Evolutionary conservation across 1,140 invertebrate species (phyloP), one percentile per base, ranked within the genome.

Genomic region (Aphis gossypii): DNA sequence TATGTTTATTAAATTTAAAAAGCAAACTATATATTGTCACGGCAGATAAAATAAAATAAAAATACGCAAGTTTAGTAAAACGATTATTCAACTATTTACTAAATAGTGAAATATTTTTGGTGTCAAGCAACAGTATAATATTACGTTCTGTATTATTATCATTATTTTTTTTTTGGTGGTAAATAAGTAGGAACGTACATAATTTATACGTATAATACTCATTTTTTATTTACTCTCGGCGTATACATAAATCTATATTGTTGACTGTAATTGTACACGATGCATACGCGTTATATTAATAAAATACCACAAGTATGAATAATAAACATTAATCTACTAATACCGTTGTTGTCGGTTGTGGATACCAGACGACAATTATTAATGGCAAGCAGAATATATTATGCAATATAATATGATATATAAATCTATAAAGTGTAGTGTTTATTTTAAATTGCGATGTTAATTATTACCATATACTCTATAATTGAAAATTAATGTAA

Each of bases 261-360:
- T 84, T 51, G 4, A 48, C 23, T 18, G 7, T 84, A 23, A 84
- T 18, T 87, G 2, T n/a, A 87, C 44, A 87, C 25, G 25, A n/a
- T 38, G 25, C 21, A 41, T 20, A 46, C 14, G 41, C 25, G 9
- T 9, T 30, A n/a, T 87, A 44, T 48, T 46, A 87, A 46, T 87
- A 87, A 87, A 21, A 87, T 48, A 48, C 41, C 25, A 7, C 25
- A 20, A 87, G 4, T 48, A 18, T n/a, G 30, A 41, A 84, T 83
- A 84, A 84, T 84, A 48, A 87, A 87, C 44, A 87, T 87, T 87
- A 87, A 51, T 87, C 30, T 46, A 87, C 41, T 87, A 87, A 46
- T 87, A 48, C 44, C 46, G 30, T 35, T 87, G 6, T 46, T n/a
- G 46, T 46, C 21, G 18, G 46, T n/a, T 87, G 46, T 87, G 30